Evolutionary conservation across 2,113 vertebrate species (phyloP).

Genomic region (Indicator indicator): DNA sequence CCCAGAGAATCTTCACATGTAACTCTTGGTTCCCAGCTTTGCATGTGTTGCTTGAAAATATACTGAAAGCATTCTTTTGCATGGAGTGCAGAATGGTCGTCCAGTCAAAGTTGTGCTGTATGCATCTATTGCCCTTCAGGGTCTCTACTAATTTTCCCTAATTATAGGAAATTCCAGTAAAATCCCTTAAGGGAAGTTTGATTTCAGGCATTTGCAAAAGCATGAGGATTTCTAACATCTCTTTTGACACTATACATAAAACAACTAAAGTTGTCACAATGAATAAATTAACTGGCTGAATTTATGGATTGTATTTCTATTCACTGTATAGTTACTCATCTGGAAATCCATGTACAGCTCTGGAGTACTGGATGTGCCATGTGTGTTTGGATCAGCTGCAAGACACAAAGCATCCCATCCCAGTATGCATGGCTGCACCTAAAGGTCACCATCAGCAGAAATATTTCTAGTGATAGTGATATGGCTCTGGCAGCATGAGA

Average conservation of each 20-base stretch:
- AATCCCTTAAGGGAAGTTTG: conserved; percentile 33
- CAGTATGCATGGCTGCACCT: neutral
- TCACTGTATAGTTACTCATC: neutral
- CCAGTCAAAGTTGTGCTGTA: neutral
- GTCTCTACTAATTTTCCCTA: conserved; percentile 27
- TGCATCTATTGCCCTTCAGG: neutral
- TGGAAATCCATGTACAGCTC: neutral
- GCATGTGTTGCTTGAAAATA: neutral
- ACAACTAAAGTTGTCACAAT: conserved; percentile 6
- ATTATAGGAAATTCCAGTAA: conserved; percentile 33
- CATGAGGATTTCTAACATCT: conserved; percentile 31
- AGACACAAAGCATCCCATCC: neutral
- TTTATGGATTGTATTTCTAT: neutral
- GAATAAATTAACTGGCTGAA: conserved; percentile 18
- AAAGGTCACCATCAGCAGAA: neutral
- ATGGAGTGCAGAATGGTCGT: conserved; percentile 33
- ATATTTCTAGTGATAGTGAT: neutral
- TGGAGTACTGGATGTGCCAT: neutral
- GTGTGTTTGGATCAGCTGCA: neutral
- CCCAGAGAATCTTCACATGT: neutral
- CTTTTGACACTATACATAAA: conserved; percentile 9
- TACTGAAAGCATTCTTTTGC: neutral
- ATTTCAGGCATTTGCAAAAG: conserved; percentile 2
- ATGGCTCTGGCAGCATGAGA: neutral
- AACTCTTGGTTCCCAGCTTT: neutral